Evolutionary conservation across 37 sponge, comb jelly and placozoan genomes (phyloP).

Genomic region (Aphrocallistes beatrix): DNA sequence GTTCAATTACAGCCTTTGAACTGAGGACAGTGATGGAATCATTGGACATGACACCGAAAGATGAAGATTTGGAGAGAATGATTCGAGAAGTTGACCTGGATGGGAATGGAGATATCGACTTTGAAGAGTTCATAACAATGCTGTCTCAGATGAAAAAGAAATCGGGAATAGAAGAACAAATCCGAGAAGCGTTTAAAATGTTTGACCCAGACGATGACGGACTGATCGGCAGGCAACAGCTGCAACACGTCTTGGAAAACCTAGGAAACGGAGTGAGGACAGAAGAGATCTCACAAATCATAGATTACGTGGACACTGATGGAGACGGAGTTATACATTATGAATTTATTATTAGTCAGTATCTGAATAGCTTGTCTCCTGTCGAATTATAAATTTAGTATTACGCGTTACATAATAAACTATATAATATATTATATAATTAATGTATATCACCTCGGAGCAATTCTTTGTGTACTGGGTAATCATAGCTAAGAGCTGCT

Average conservation of each 20-base stretch:
- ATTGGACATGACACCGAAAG: slow-evolving; percentile 91
- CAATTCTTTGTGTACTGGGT: background rate
- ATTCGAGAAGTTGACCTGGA: slow-evolving; percentile 98
- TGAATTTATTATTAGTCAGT: slow-evolving; percentile 87
- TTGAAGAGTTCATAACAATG: slow-evolving; percentile 97
- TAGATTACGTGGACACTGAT: slow-evolving; percentile 93
- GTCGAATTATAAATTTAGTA: too few relatives aligned
- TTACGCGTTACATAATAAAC: too few relatives aligned
- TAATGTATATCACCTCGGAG: background rate
- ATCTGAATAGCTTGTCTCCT: too few relatives aligned
- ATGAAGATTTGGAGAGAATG: slow-evolving; percentile 95
- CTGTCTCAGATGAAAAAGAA: slow-evolving; percentile 99
- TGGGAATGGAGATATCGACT: slow-evolving; percentile 99
- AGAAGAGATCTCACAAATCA: slow-evolving; percentile 98
- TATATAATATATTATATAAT: too few relatives aligned
- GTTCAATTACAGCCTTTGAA: slow-evolving; percentile 94
- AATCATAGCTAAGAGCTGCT: background rate
- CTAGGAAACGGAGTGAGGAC: slow-evolving; percentile 93
- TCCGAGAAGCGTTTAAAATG: slow-evolving; percentile 89
- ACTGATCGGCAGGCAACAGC: slow-evolving; percentile 90
- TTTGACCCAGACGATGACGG: slow-evolving; percentile 99
- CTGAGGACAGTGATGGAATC: slow-evolving; percentile 98
- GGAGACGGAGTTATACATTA: slow-evolving; percentile 99
- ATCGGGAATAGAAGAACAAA: slow-evolving; percentile 91
- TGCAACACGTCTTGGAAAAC: slow-evolving; percentile 93